Base-by-base conservation (phyloP, 1,140 invertebrate genomes). In the Pemphigus obesinymphae region DNA sequence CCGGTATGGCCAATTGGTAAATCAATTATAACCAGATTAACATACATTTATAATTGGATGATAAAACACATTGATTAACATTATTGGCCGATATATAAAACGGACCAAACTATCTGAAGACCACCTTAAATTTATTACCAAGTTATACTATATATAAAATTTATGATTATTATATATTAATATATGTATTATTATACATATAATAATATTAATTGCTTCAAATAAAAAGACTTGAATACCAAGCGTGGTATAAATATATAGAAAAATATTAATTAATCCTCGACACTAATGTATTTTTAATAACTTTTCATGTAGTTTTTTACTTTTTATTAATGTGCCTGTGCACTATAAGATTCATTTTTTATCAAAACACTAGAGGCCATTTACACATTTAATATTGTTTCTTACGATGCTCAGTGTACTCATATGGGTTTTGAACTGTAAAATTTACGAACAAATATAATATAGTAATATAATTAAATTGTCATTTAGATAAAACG, bases 1-100 rank as follows among this genome's bases (percentile, higher is more conserved):
- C 97, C 70, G 97, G 97, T 84, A 96, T 99, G 93, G 95, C 96
- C 86, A 99, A 99, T 90, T 99, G 97, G 97, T 99, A 93, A 90
- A 82, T 73, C n/a, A 40, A 40, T 58, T 82, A n/a, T 50, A 20
- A 50, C 13, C 43, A 50, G 70, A 73, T 17, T 50, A 73, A 73
- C 26, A n/a, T 63, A 31, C 4, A n/a, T 50, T 50, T 73, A 26
- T 48, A 48, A 73, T 50, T 73, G 50, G 3, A 73, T 50, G 26
- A 73, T 50, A 50, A 73, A 29, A 73, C 26, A 50, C 10, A 31
- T 11, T 73, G 15, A 73, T 73, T 73, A 73, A 73, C 45, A 70
- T 45, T 72, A 48, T 50, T 50, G 26, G 43, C 45, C 8, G 10
- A 50, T 43, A 13, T 26, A 58, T 58, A 26, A 45, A 68, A 70